Evolutionary conservation across 2,113 vertebrate species (phyloP).

Genomic region (Sylvietta virens): DNA sequence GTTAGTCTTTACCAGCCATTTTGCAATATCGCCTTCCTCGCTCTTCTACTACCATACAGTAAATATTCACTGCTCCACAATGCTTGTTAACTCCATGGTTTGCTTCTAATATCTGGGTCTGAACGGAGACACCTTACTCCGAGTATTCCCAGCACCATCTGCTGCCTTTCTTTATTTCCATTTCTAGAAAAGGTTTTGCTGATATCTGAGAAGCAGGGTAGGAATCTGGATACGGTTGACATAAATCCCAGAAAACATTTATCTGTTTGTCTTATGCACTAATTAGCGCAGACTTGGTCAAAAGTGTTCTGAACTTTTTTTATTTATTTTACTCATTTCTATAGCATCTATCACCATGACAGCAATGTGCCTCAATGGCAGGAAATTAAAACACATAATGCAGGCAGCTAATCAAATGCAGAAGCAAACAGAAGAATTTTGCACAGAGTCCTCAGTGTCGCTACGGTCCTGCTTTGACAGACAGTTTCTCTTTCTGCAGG

Average conservation of each 20-base stretch:
- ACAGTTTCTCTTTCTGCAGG: slow-evolving; percentile 27
- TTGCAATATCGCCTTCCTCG: background rate
- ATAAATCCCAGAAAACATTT: slow-evolving; percentile 49
- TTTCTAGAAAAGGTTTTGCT: slow-evolving; percentile 30
- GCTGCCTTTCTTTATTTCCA: slow-evolving; percentile 33
- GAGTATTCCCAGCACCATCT: slow-evolving; percentile 53
- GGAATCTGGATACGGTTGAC: slow-evolving; percentile 2
- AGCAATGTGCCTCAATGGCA: slow-evolving; percentile 44
- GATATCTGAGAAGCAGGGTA: slow-evolving; percentile 35
- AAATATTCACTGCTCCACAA: background rate
- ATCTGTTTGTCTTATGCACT: slow-evolving; percentile 35
- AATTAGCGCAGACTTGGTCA: slow-evolving; percentile 54
- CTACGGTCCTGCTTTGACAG: slow-evolving; percentile 1
- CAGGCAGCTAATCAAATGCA: slow-evolving; percentile 66
- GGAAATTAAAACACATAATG: slow-evolving; percentile 65
- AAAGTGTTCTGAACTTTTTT: slow-evolving; percentile 55
- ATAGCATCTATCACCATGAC: slow-evolving; percentile 58
- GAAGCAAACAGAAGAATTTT: slow-evolving; percentile 59
- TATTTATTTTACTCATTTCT: slow-evolving; percentile 58
- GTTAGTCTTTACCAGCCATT: background rate
- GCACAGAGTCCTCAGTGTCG: slow-evolving; percentile 16
- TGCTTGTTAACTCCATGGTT: background rate
- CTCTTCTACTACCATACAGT: background rate
- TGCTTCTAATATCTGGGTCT: slow-evolving; percentile 9
- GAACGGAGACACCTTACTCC: background rate